Percentiles rank a stretch among this genome's conserved stretches.
These are phyloP conservation scores for Passer domesticus DNA, from an alignment of 2,113 vertebrate species.

Conservation along the genomic window DNA sequence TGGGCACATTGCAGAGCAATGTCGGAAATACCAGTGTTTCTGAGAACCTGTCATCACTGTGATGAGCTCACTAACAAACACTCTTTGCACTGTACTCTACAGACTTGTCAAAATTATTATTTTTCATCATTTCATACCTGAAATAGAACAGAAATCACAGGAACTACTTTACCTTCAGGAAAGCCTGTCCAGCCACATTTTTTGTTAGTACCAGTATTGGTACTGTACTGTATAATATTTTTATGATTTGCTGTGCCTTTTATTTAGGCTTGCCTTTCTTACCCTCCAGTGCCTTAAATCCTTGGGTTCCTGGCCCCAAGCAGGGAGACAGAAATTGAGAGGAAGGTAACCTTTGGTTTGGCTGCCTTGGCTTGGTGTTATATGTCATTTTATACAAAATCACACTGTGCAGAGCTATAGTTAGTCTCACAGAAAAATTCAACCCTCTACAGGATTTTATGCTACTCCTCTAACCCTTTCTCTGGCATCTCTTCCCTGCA, in stretches of 20 bases:
- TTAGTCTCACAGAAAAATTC: neutral
- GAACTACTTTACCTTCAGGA: neutral
- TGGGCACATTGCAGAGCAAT: neutral
- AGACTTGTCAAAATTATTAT: neutral
- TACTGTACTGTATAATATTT: neutral
- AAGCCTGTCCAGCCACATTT: neutral
- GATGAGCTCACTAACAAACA: neutral
- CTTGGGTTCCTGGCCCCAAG: neutral
- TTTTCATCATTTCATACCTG: neutral
- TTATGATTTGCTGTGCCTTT: neutral
- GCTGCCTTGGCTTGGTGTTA: neutral
- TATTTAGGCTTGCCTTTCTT: neutral
- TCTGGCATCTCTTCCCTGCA: neutral
- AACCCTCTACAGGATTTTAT: neutral
- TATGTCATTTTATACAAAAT: neutral
- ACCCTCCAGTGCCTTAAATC: neutral
- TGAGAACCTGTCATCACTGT: neutral
- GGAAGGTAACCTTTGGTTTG: neutral
- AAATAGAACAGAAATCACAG: neutral
- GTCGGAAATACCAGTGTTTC: neutral
- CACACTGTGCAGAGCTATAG: neutral
- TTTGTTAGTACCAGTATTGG: neutral
- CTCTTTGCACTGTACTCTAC: neutral
- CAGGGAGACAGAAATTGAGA: neutral
- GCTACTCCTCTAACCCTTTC: neutral